Percentiles rank a stretch among this genome's conserved stretches.
phyloP scores from a whole-genome alignment of 2,888 invertebrate genomes.

The Philereme transversata region DNA sequence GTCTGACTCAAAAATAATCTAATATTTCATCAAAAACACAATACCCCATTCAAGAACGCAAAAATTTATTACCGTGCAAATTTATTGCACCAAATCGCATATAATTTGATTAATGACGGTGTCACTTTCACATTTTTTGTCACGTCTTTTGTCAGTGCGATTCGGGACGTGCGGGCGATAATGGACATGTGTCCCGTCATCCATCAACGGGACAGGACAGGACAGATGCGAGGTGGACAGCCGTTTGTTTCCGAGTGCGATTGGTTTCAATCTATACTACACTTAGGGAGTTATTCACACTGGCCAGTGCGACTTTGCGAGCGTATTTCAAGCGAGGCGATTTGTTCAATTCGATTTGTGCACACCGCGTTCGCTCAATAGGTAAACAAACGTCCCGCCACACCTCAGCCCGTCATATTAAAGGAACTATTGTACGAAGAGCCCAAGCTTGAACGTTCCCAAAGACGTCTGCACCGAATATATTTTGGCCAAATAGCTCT shows the following conservation, averaged over 20 bases:
- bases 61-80: constrained; percentile 51
- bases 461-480: too few species aligned
- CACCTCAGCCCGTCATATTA: too few species aligned
- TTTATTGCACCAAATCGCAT: constrained; percentile 61
- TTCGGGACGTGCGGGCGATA: constrained; percentile 51
- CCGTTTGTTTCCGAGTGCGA: constrained; percentile 44
- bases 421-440: too few species aligned
- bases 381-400: too few species aligned
- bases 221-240: constrained; percentile 44
- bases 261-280: constrained; percentile 50
- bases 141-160: constrained; percentile 36
- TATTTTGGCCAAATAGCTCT: too few species aligned
- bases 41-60: constrained; percentile 37
- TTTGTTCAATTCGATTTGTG: too few species aligned
- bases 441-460: too few species aligned
- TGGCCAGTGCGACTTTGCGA: constrained; percentile 30
- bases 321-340: constrained; percentile 2
- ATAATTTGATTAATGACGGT: constrained; percentile 75
- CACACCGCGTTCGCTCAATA: too few species aligned
- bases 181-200: constrained; percentile 76
- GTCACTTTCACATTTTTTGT: constrained; percentile 55
- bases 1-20: background rate
- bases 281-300: constrained; percentile 23
- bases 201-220: constrained; percentile 40
- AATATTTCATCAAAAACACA: constrained; percentile 36